Conservation (phyloP, 2,888 invertebrate species). For the Stenoptilia bipunctidactyla region DNA sequence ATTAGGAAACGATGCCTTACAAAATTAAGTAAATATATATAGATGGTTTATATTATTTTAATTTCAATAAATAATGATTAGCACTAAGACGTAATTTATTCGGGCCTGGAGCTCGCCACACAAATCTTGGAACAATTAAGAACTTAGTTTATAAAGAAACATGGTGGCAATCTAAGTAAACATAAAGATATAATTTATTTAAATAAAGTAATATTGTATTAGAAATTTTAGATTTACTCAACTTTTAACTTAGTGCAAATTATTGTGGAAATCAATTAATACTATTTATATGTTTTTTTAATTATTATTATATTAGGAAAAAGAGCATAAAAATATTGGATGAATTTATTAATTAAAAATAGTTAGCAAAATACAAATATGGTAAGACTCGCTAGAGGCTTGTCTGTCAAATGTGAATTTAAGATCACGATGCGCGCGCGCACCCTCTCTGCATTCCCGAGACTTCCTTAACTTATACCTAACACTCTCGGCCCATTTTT, state of each 20-base stretch:
- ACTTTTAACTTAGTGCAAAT: conserved; percentile 70
- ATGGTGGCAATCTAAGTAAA: conserved; percentile 65
- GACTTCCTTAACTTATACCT: too few species aligned
- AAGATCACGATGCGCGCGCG: conserved; percentile 22
- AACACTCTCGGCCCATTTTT: conserved; percentile 5
- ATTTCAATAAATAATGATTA: conserved; percentile 61
- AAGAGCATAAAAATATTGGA: conserved; percentile 67
- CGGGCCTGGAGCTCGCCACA: conserved; percentile 44
- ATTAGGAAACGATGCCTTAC: conserved; percentile 65
- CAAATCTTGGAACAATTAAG: conserved; percentile 64
- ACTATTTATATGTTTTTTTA: conserved; percentile 71
- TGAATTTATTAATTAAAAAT: conserved; percentile 72
- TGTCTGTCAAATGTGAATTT: conserved; percentile 54
- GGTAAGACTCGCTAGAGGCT: conserved; percentile 67
- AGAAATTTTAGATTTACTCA: conserved; percentile 71
- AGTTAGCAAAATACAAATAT: conserved; percentile 71
- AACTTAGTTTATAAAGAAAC: conserved; percentile 66
- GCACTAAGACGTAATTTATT: conserved; percentile 48
- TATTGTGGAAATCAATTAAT: conserved; percentile 69
- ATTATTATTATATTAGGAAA: conserved; percentile 69
- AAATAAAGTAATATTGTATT: conserved; percentile 66
- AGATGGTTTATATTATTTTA: conserved; percentile 67
- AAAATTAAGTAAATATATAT: conserved; percentile 64
- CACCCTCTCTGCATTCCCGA: conserved; percentile 14
- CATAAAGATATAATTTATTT: conserved; percentile 69